phyloP scores from a whole-genome alignment of 2,797 vertebrate genomes.

The Hypotaenidia okinawae region DNA sequence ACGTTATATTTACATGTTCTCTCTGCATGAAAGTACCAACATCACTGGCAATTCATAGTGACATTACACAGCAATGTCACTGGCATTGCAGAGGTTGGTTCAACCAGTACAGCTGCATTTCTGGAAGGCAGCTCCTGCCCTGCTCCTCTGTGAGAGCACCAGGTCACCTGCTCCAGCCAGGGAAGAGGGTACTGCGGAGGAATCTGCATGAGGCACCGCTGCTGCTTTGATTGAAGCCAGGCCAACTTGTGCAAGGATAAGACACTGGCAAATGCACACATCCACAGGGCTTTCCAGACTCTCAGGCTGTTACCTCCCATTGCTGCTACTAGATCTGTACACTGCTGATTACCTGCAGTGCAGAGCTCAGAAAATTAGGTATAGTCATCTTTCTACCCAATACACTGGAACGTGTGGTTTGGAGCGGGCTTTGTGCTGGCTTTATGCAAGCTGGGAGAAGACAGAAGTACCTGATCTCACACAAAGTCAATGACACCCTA shows the following conservation, averaged over 20 bases:
- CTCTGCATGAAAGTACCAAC: not conserved
- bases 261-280: not conserved
- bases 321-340: not conserved
- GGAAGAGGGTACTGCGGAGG: no score
- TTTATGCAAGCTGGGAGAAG: not conserved
- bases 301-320: not conserved
- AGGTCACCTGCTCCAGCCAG: not conserved
- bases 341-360: not conserved
- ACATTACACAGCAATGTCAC: not conserved
- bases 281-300: not conserved
- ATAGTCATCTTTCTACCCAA: not conserved
- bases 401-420: not conserved
- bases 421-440: not conserved
- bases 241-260: not conserved
- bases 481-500: not conserved
- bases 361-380: not conserved
- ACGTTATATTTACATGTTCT: not conserved
- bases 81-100: no score
- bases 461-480: not conserved
- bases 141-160: no score
- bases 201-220: no score
- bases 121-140: not conserved
- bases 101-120: not conserved
- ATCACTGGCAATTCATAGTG: not conserved
- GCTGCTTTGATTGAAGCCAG: not conserved